Evolutionary conservation across 2,113 vertebrate species (phyloP).

Genomic region (Burhinus bistriatus): DNA sequence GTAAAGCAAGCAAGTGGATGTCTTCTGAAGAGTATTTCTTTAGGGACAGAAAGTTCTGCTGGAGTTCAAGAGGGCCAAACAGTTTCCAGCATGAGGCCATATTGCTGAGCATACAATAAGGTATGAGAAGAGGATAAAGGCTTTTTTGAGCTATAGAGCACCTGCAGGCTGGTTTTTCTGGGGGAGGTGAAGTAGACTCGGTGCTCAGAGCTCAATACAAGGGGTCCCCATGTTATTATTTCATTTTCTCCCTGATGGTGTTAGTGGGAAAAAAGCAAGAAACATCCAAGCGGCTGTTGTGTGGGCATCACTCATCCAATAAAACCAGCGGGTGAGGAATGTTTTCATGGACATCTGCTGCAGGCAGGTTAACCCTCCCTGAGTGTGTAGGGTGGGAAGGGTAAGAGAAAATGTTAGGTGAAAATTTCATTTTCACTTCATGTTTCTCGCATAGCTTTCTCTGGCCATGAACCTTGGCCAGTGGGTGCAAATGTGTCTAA

Average conservation of each 20-base stretch:
- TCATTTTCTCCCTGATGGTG: neutral
- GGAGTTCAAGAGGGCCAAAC: neutral
- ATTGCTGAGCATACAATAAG: fast-evolving
- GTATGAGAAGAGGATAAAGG: neutral
- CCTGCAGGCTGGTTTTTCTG: neutral
- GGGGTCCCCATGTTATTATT: neutral
- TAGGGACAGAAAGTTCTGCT: neutral
- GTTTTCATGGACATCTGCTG: neutral
- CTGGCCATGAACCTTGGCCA: neutral
- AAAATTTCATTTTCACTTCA: neutral
- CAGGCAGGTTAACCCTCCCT: neutral
- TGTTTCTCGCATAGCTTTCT: neutral
- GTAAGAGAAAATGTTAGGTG: neutral
- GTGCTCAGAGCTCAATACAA: neutral
- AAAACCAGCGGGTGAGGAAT: neutral
- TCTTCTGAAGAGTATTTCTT: neutral
- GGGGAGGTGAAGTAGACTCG: neutral
- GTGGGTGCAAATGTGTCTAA: neutral
- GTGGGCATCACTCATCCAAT: neutral
- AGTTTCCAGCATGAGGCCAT: neutral
- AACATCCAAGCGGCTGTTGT: neutral
- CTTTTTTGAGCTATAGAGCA: neutral
- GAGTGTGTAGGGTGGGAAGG: neutral
- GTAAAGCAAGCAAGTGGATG: neutral
- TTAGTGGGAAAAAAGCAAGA: neutral